Evolutionary conservation across 2,888 invertebrate genomes (phyloP).

Genomic region (Fabriciana adippe): DNA sequence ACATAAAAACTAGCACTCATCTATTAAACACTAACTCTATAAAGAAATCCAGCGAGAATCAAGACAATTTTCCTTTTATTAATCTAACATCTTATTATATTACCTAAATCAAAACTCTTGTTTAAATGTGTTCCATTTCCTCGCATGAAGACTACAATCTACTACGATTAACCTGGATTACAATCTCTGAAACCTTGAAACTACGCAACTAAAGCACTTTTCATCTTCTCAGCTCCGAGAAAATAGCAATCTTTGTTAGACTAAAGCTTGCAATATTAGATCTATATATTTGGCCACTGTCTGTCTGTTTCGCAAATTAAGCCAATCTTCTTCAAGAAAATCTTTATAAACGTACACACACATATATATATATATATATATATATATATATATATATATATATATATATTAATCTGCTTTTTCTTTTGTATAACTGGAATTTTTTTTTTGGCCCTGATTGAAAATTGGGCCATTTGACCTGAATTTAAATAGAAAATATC

Average conservation of each 20-base stretch:
- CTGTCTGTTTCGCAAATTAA: slow-evolving; percentile 12
- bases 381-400: no score
- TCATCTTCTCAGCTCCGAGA: slow-evolving; percentile 31
- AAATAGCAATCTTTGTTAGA: slow-evolving; percentile 34
- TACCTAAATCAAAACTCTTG: slow-evolving; percentile 5
- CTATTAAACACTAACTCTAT: no score
- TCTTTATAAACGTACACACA: no score
- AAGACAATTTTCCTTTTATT: neutral
- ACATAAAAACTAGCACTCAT: no score
- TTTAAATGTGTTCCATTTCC: slow-evolving; percentile 6
- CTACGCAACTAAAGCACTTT: slow-evolving; percentile 37
- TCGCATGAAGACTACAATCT: slow-evolving; percentile 21
- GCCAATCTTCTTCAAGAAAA: neutral
- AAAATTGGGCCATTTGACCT: no score
- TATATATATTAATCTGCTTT: no score
- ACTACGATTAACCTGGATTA: slow-evolving; percentile 31
- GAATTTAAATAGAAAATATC: no score
- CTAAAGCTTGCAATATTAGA: slow-evolving; percentile 29
- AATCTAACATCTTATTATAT: neutral
- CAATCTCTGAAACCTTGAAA: slow-evolving; percentile 30
- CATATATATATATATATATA: no score
- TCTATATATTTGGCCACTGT: slow-evolving; percentile 8
- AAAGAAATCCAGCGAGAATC: no score
- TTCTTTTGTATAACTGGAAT: no score
- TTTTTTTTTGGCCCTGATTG: no score